A percentile compares a stretch with the other conserved stretches of the same genome.
Conservation (phyloP, 2,797 vertebrate genomes). For the Pseudopleuronectes americanus region DNA sequence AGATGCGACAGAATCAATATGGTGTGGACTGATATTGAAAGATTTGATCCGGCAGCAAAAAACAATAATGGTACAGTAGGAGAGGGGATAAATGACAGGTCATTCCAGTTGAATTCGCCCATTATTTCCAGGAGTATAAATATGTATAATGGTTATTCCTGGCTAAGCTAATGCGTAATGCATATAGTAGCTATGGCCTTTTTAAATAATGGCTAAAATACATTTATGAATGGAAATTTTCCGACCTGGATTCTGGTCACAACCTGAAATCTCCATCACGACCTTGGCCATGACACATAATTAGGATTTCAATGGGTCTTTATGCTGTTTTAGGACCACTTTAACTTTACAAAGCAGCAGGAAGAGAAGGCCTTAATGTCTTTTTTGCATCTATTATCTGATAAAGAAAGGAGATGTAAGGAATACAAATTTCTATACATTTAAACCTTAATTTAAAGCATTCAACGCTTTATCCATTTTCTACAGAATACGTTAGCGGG, state of each 20-base stretch:
- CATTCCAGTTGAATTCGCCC: neutral
- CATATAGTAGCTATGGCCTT: conserved; percentile 3
- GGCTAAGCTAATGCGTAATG: neutral
- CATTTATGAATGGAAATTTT: conserved; percentile 11
- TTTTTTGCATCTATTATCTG: neutral
- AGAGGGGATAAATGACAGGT: conserved; percentile 7
- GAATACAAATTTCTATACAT: too few relatives aligned
- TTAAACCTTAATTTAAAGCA: too few relatives aligned
- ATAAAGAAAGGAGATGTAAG: neutral
- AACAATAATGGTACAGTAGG: neutral
- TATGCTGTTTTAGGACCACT: neutral
- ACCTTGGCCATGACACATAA: conserved; percentile 27
- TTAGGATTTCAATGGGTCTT: conserved; percentile 10
- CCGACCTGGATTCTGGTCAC: neutral
- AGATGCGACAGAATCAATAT: conserved; percentile 15
- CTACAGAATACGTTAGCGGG: too few relatives aligned
- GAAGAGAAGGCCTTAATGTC: neutral
- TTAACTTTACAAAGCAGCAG: neutral
- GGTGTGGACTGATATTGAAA: neutral
- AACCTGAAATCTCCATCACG: conserved; percentile 12
- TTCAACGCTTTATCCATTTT: too few relatives aligned
- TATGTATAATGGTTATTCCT: conserved; percentile 29
- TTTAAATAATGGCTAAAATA: conserved; percentile 27
- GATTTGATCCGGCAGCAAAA: conserved; percentile 8
- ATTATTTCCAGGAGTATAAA: conserved; percentile 13